phyloP scores from a whole-genome alignment of 2,797 vertebrate species.

The Enoplosus armatus region DNA sequence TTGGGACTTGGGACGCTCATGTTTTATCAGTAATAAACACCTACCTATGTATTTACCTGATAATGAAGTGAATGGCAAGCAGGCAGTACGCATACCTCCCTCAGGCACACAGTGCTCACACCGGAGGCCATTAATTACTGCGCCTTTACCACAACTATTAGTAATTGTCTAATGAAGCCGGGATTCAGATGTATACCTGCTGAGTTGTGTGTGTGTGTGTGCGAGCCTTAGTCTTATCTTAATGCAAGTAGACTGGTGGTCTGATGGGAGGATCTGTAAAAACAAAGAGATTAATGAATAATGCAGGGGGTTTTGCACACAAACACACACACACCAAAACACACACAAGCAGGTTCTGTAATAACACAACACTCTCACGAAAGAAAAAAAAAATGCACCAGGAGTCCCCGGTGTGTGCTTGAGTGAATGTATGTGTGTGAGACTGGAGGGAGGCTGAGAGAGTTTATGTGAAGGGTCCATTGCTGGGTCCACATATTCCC shows the following conservation, averaged over 20 bases:
- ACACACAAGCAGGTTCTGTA: slow-evolving; percentile 14
- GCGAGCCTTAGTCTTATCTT: slow-evolving; percentile 39
- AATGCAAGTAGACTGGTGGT: slow-evolving; percentile 61
- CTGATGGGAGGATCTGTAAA: slow-evolving; percentile 64
- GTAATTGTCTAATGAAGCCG: slow-evolving; percentile 41
- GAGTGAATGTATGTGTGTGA: slow-evolving; percentile 2
- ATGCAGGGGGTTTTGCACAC: slow-evolving; percentile 46
- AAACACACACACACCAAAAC: background rate
- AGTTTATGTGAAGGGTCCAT: slow-evolving; percentile 40
- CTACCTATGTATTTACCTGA: slow-evolving; percentile 37
- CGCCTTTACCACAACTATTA: slow-evolving; percentile 48
- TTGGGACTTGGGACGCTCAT: slow-evolving; percentile 26
- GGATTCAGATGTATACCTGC: slow-evolving; percentile 47
- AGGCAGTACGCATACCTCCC: slow-evolving; percentile 36
- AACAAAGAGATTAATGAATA: slow-evolving; percentile 76
- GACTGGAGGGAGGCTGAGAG: slow-evolving; percentile 7
- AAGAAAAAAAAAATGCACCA: slow-evolving; percentile 28
- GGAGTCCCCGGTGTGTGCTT: slow-evolving; percentile 20
- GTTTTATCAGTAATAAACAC: slow-evolving; percentile 60
- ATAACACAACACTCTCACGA: slow-evolving; percentile 10
- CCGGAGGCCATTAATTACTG: slow-evolving; percentile 63
- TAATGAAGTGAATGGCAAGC: slow-evolving; percentile 39
- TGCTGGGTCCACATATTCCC: slow-evolving; percentile 28
- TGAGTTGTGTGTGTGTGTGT: slow-evolving; percentile 17
- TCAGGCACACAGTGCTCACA: slow-evolving; percentile 29